phyloP scores from a whole-genome alignment of 1,140 invertebrate genomes.

The Hyphantria cunea region DNA sequence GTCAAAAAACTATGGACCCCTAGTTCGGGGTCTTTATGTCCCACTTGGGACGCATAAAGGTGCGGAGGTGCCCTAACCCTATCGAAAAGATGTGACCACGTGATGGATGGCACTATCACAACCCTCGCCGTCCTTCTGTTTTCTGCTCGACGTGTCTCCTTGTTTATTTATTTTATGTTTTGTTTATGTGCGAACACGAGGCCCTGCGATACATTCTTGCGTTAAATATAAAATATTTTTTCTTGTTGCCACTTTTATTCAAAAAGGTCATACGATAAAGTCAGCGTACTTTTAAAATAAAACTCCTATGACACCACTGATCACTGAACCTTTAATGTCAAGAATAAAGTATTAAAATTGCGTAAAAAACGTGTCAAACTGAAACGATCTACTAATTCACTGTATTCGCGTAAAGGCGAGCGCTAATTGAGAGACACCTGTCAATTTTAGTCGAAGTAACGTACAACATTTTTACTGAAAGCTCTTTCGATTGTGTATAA shows the following conservation, averaged over 20 bases:
- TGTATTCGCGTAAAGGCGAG: conserved; percentile 33
- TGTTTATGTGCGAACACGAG: conserved; percentile 67
- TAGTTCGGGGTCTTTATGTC: conserved; percentile 67
- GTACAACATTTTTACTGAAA: conserved; percentile 51
- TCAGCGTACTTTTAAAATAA: background rate
- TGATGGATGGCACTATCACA: conserved; percentile 74
- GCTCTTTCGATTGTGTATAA: conserved; percentile 53
- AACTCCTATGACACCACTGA: too few species aligned
- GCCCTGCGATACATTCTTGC: conserved; percentile 20
- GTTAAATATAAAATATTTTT: conserved; percentile 28
- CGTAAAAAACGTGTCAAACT: conserved; percentile 36
- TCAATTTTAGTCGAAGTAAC: conserved; percentile 45
- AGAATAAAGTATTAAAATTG: conserved; percentile 1
- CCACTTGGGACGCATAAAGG: conserved; percentile 77
- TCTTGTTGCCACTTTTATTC: conserved; percentile 8
- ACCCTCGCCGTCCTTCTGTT: conserved; percentile 62
- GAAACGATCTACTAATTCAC: conserved; percentile 33
- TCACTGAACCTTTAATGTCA: too few species aligned
- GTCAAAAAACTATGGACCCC: conserved; percentile 75
- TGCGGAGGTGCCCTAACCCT: conserved; percentile 77
- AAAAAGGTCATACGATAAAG: conserved; percentile 3
- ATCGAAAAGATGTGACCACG: conserved; percentile 72
- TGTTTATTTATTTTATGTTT: conserved; percentile 73
- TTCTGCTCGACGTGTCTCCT: conserved; percentile 50
- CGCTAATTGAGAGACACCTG: conserved; percentile 64